Evolutionary conservation across 2,888 invertebrate genomes (phyloP), one percentile per base, ranked within the genome.

Genomic region (Melikaiella ostensackeni): DNA sequence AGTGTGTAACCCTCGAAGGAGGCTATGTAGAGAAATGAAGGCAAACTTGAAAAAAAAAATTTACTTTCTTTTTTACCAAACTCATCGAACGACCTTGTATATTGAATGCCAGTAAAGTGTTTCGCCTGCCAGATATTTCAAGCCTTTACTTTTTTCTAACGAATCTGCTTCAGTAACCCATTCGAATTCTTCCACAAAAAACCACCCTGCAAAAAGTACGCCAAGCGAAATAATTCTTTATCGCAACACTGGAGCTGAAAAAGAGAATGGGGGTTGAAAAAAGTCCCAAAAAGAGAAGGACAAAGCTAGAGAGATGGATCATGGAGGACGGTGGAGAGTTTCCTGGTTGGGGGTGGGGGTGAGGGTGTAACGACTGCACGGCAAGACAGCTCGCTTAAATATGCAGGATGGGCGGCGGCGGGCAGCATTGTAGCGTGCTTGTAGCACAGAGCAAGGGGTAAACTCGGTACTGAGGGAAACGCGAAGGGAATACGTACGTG

Each of bases 311-410:
- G 66, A 77, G 75, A 55, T 62, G 70, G 30, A 30, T 70, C 33
- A 70, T 33, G 50, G 35, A 70, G 30, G 30, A 46, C 50, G 30
- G 24, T 64, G 64, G 27, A 46, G 50, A 50, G 63, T 74, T 79
- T 76, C 50, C 70, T 38, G 77, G 76, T 66, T 27, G 66, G 75
- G 66, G 64, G 79, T 77, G 77, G 82, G 82, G 79, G 83, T 82
- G 86, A 81, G 86, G 86, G 86, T 86, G 88, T 88, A 89, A 88
- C 88, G 87, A 88, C 87, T 88, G 89, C 87, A 87, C 84, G 84
- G 90, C 88, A 89, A 90, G 91, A 89, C 89, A 89, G 89, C 86
- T 88, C 88, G 89, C 89, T 91, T 89, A 91, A 91, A 91, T 91
- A 91, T 91, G 90, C 91, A 91, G 88, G 87, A 90, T 91, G 91